Evolutionary conservation across 2,888 invertebrate species (phyloP).

Genomic region (Dioctria rufipes): DNA sequence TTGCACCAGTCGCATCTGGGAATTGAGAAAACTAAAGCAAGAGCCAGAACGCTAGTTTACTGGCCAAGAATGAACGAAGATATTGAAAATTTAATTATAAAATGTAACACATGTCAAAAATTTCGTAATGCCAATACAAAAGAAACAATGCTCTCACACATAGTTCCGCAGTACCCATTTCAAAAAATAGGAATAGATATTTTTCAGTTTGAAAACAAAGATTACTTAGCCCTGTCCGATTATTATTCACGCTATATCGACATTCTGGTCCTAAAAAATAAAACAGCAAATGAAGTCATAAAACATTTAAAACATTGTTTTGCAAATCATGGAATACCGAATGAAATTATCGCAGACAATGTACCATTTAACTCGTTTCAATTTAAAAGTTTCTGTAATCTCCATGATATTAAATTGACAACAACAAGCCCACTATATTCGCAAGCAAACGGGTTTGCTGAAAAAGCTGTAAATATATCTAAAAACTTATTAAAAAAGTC

Average conservation of each 20-base stretch:
- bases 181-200: conserved; percentile 63
- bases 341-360: conserved; percentile 60
- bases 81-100: conserved; percentile 42
- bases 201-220: conserved; percentile 36
- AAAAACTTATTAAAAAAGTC: conserved; percentile 20
- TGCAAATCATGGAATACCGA: conserved; percentile 59
- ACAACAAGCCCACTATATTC: conserved; percentile 60
- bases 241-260: conserved; percentile 59
- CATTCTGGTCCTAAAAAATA: conserved; percentile 24
- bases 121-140: conserved; percentile 14
- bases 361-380: conserved; percentile 60
- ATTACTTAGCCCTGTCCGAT: conserved; percentile 61
- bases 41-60: conserved; percentile 44
- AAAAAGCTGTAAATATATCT: conserved; percentile 32
- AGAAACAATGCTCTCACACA: conserved; percentile 21
- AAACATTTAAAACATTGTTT: not conserved
- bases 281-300: conserved; percentile 14
- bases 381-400: conserved; percentile 60
- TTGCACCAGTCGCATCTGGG: conserved; percentile 43
- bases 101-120: conserved; percentile 50
- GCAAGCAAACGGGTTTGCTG: conserved; percentile 59
- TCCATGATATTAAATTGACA: conserved; percentile 58
- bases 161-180: conserved; percentile 30
- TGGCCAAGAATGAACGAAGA: conserved; percentile 42
- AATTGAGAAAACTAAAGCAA: conserved; percentile 49